These are phyloP conservation scores for Dione vanillae DNA, from an alignment of 2,888 invertebrate genomes.

Conservation along the genomic window DNA sequence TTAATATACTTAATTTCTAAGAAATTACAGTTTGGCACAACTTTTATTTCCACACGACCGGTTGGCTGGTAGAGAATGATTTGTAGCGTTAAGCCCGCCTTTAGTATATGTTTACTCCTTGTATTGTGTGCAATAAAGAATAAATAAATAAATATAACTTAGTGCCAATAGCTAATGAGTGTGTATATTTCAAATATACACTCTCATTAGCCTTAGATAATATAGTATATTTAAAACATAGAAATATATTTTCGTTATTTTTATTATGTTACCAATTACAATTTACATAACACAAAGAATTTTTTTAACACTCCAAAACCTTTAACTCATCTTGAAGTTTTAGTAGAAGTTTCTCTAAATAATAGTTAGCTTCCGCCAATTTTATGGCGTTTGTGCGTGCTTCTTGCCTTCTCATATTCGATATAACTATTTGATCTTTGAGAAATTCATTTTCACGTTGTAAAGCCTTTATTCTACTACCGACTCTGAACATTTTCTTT, in stretches of 20 bases:
- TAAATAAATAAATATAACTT: too few species aligned
- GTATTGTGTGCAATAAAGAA: too few species aligned
- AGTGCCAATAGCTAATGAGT: too few species aligned
- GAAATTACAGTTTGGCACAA: too few species aligned
- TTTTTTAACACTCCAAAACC: constrained; percentile 51
- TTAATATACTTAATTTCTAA: too few species aligned
- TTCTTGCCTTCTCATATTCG: constrained; percentile 61
- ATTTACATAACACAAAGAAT: not conserved
- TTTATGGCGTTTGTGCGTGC: constrained; percentile 60
- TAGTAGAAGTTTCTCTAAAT: constrained; percentile 60
- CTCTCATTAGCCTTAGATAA: too few species aligned
- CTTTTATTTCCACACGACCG: too few species aligned
- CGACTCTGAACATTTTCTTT: constrained; percentile 44
- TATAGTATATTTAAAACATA: not conserved
- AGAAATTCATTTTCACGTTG: constrained; percentile 60
- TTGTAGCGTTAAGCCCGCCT: too few species aligned
- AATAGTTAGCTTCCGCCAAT: constrained; percentile 67
- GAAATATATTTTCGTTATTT: not conserved
- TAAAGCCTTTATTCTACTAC: constrained; percentile 52
- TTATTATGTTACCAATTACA: not conserved
- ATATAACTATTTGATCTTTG: constrained; percentile 55
- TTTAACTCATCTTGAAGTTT: constrained; percentile 57
- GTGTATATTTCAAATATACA: too few species aligned
- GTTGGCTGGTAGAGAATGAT: too few species aligned
- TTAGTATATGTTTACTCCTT: too few species aligned